Base-by-base conservation (phyloP, 2,113 vertebrate genomes). In the Alethe diademata region DNA sequence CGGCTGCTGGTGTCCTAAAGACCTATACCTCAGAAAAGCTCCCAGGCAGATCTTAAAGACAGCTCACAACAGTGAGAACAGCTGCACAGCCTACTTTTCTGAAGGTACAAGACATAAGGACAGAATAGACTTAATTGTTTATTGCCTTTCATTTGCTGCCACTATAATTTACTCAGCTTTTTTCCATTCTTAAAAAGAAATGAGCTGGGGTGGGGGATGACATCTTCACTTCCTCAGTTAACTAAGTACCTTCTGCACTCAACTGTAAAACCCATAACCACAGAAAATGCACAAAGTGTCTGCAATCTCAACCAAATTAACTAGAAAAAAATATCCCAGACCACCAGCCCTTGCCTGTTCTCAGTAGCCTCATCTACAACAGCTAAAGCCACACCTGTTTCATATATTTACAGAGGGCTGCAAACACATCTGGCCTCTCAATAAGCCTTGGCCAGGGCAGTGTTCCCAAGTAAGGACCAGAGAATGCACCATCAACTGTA, bases 171-270 rank as follows among this genome's bases (percentile, higher is more conserved):
- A 75, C 9, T 26, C 35, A 29, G 24, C 14, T 58, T 78, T 80
- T 57, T 53, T 54, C 45, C 54, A 58, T n/a, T 54, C 45, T 74
- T 15, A n/a, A 23, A 45, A 28, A 8, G 25, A 57, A 42, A 22
- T 29, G 5, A 22, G 22, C 17, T 42, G 24, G 9, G 8, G 3
- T 6, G 7, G 20, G 13, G 14, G 16, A 61, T 29, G 74, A 66
- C 64, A 93, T 66, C 65, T 91, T 70, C 20, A 47, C 81, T 92
- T 87, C 79, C 54, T 73, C 1, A 28, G 85, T 72, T 91, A 83
- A 71, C 54, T 57, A 31, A 9, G 2, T 12, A 57, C 60, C 45
- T 90, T 92, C 90, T 51, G 78, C 67, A 48, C 43, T 56, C 89
- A 40, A 33, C 28, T 48, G n/a, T 69, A 86, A 81, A 86, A 88